phyloP scores from a whole-genome alignment of 2,888 invertebrate species.

The Beris morrisii region DNA sequence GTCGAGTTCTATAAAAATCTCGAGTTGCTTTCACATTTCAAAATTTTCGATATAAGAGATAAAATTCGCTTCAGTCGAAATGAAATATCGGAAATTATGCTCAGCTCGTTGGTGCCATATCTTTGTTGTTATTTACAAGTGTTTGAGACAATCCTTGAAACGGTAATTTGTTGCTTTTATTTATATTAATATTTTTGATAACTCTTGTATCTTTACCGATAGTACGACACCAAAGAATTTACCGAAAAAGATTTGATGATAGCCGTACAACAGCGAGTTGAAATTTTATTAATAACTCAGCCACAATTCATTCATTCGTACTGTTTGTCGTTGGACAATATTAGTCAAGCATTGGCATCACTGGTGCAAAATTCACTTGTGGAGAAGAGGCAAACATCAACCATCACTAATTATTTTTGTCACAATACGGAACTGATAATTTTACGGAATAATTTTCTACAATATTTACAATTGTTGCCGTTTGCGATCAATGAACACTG shows the following conservation, averaged over 20 bases:
- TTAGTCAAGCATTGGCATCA: constrained; percentile 62
- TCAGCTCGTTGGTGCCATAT: constrained; percentile 66
- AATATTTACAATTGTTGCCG: constrained; percentile 52
- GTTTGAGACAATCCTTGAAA: constrained; percentile 56
- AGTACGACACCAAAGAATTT: constrained; percentile 42
- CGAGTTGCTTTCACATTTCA: constrained; percentile 47
- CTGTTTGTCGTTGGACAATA: constrained; percentile 70
- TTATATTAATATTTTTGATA: constrained; percentile 43
- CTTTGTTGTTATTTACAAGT: constrained; percentile 64
- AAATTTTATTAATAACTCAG: constrained; percentile 56
- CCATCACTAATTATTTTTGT: constrained; percentile 20
- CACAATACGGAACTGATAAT: constrained; percentile 41
- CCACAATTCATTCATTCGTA: constrained; percentile 65
- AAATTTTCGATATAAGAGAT: constrained; percentile 48
- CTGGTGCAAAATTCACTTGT: constrained; percentile 57
- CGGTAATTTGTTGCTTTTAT: constrained; percentile 54
- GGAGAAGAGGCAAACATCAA: constrained; percentile 42
- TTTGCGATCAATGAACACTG: constrained; percentile 45
- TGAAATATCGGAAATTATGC: constrained; percentile 58
- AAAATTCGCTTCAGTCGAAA: constrained; percentile 55
- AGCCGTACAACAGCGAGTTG: constrained; percentile 63
- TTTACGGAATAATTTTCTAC: constrained; percentile 46
- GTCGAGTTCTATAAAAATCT: constrained; percentile 59
- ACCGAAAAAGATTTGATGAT: constrained; percentile 61
- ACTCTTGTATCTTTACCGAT: constrained; percentile 43